Base-by-base conservation (phyloP, 23 tunicate genomes). In the Aplidium turbinatum region DNA sequence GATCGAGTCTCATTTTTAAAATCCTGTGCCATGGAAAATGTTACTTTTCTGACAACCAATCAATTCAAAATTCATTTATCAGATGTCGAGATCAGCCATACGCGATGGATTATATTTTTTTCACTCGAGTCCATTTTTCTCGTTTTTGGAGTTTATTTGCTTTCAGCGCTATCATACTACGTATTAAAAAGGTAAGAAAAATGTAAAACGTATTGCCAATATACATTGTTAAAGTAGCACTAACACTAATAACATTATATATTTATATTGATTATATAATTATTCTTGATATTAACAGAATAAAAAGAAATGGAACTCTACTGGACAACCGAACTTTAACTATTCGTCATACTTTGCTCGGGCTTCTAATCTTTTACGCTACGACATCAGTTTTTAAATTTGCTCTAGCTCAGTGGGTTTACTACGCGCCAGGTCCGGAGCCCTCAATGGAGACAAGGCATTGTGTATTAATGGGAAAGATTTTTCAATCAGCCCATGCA, bases 331-430 rank as follows among this genome's bases (percentile, higher is more conserved):
- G n/a, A n/a, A n/a, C n/a, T n/a, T n/a, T n/a, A n/a, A n/a, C n/a
- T n/a, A 62, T 19, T 5, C 38, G 39, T 6, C 19, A 29, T 32
- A 62, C 30, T 32, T 62, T 62, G 20, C 39, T 62, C 7, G 22
- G 38, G 7, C 36, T 62, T 26, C 16, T 62, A 11, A 38, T 62
- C 36, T 62, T 29, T 62, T 62, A 29, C 36, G 38, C 68, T 7
- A 4, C 39, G 13, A 29, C 68, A 4, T 62, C 68, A 26, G 68
- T 62, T 6, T 30, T 30, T 6, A 62, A 62, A 29, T 29, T 62
- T 30, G 19, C 24, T 23, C 22, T 62, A n/a, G 68, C 68, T 9
- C 68, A 62, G 20, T 62, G 68, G 68, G 39, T 29, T 62, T 62
- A 62, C 68, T 62, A 23, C 24, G 39, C 18, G 4, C 39, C 68